Percentiles rank a stretch among this genome's conserved stretches.
These are phyloP conservation scores for Platycheirus albimanus DNA, from an alignment of 2,888 invertebrate genomes.

Conservation along the genomic window DNA sequence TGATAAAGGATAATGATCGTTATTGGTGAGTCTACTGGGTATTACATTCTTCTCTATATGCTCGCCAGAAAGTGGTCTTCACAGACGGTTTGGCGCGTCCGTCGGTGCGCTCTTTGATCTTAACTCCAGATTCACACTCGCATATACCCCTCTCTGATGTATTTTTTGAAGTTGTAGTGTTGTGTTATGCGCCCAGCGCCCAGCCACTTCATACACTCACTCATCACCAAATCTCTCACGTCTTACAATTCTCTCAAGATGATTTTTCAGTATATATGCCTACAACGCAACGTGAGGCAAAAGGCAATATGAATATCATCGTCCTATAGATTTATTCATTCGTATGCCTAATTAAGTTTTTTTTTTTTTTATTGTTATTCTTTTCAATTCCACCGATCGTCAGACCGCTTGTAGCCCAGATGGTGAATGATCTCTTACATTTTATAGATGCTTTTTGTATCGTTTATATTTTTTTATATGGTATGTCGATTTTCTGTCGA, in stretches of 20 bases:
- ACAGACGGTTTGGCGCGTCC: constrained; percentile 75
- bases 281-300: too few relatives aligned
- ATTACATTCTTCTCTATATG: constrained; percentile 32
- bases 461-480: constrained; percentile 34
- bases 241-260: constrained; percentile 71
- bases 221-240: constrained; percentile 72
- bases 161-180: constrained; percentile 2
- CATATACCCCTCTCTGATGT: neutral
- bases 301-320: constrained; percentile 69
- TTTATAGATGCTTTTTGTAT: constrained; percentile 44
- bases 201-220: constrained; percentile 57
- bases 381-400: constrained; percentile 67
- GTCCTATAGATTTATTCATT: constrained; percentile 59
- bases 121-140: constrained; percentile 24
- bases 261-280: constrained; percentile 67
- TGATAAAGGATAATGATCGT: constrained; percentile 9
- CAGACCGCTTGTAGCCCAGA: constrained; percentile 63
- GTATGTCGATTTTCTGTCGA: constrained; percentile 23
- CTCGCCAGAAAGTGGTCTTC: constrained; percentile 66
- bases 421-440: constrained; percentile 65
- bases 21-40: constrained; percentile 32
- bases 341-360: constrained; percentile 58
- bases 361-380: constrained; percentile 55
- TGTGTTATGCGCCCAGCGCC: constrained; percentile 20
- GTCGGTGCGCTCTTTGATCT: constrained; percentile 74